Evolutionary conservation across 2,797 vertebrate species (phyloP).

Genomic region (Coregonus sp.): DNA sequence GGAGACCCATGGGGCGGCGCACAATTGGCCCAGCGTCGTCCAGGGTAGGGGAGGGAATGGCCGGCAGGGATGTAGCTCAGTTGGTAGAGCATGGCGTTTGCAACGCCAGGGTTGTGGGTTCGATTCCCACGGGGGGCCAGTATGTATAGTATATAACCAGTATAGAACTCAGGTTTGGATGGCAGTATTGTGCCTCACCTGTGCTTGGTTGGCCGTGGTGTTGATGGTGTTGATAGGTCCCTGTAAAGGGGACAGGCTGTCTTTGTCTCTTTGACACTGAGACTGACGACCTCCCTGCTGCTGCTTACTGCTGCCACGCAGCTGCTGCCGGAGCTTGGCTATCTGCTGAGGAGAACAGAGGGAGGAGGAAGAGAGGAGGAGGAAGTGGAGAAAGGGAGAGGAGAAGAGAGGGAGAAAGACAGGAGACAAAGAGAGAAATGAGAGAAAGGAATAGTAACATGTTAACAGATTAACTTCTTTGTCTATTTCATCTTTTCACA

Average conservation of each 20-base stretch:
- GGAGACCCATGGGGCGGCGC: too few relatives aligned
- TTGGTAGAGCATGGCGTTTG: too few relatives aligned
- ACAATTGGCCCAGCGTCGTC: too few relatives aligned
- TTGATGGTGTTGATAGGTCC: conserved; percentile 72
- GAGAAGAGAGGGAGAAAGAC: neutral
- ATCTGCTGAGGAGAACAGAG: conserved; percentile 70
- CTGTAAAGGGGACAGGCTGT: conserved; percentile 80
- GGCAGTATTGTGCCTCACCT: conserved; percentile 69
- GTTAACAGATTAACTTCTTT: neutral
- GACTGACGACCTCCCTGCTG: conserved; percentile 62
- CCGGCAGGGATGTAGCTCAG: too few relatives aligned
- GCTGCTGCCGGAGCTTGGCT: conserved; percentile 84
- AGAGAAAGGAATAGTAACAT: neutral
- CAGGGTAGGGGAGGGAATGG: too few relatives aligned
- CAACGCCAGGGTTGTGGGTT: too few relatives aligned
- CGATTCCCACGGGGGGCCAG: too few relatives aligned
- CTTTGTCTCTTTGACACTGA: conserved; percentile 72
- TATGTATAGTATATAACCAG: too few relatives aligned
- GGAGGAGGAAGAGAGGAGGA: neutral
- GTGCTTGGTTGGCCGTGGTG: conserved; percentile 78
- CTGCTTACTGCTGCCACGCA: conserved; percentile 75
- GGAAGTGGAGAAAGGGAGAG: neutral
- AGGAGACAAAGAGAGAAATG: neutral
- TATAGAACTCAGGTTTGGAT: too few relatives aligned
- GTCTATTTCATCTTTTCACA: neutral